phyloP scores from a whole-genome alignment of 2,888 invertebrate species.

The Cacoxenus indagator region DNA sequence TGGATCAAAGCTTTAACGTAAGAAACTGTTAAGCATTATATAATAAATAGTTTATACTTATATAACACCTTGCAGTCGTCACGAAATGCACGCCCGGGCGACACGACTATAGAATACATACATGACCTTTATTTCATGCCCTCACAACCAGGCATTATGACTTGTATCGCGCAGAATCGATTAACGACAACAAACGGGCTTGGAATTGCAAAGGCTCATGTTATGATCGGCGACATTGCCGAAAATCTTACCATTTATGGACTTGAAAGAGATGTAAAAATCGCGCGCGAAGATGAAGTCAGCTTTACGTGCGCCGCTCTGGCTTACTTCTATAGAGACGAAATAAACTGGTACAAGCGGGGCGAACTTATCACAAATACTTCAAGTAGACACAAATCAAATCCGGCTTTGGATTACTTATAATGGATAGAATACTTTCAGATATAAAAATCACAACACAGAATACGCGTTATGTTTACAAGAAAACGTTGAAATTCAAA shows the following conservation, averaged over 20 bases:
- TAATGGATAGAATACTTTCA: conserved; percentile 24
- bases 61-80: conserved; percentile 34
- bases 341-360: conserved; percentile 72
- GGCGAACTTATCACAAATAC: conserved; percentile 46
- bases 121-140: conserved; percentile 70
- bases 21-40: conserved; percentile 35
- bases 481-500: conserved; percentile 63
- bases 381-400: too few species aligned
- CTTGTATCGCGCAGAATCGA: conserved; percentile 71
- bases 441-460: conserved; percentile 48
- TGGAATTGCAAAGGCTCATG: conserved; percentile 49
- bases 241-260: conserved; percentile 70
- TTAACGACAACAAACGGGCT: conserved; percentile 63
- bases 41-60: background rate
- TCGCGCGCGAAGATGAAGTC: conserved; percentile 74
- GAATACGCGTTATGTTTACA: conserved; percentile 64
- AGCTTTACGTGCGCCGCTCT: conserved; percentile 75
- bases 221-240: conserved; percentile 65
- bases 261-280: conserved; percentile 65
- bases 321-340: conserved; percentile 72
- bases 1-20: conserved; percentile 59
- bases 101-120: conserved; percentile 50
- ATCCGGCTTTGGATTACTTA: too few species aligned
- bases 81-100: conserved; percentile 47
- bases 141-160: conserved; percentile 69